Percentiles rank a stretch among this genome's conserved stretches.
Evolutionary conservation across 2,888 invertebrate genomes (phyloP).

Genomic region (Altica lythri): DNA sequence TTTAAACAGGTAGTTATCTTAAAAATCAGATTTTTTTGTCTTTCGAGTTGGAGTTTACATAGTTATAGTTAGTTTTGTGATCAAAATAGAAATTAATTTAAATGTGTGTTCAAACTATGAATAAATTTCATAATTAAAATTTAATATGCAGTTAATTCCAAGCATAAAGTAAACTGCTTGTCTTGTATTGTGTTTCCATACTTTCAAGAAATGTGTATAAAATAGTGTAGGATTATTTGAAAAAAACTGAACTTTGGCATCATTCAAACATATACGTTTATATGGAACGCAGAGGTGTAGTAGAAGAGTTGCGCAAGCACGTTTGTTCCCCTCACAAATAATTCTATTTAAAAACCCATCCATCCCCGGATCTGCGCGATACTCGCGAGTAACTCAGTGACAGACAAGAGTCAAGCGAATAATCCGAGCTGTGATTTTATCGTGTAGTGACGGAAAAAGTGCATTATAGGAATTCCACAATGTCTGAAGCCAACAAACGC

Average conservation of each 20-base stretch:
- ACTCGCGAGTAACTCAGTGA: slow-evolving; percentile 17
- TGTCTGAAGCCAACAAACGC: slow-evolving; percentile 82
- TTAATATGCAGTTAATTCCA: too few relatives aligned
- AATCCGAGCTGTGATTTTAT: slow-evolving; percentile 7
- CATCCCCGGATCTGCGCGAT: slow-evolving; percentile 36
- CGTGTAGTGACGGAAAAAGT: slow-evolving; percentile 19
- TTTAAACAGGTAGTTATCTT: too few relatives aligned
- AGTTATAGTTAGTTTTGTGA: too few relatives aligned
- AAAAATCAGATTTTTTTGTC: too few relatives aligned
- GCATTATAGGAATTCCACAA: slow-evolving; percentile 47
- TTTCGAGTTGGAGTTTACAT: too few relatives aligned
- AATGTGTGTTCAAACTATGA: too few relatives aligned
- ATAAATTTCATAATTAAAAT: too few relatives aligned
- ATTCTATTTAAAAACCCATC: slow-evolving; percentile 52
- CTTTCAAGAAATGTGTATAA: too few relatives aligned
- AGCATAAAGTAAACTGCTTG: too few relatives aligned
- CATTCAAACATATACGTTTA: not conserved
- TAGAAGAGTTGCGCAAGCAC: slow-evolving; percentile 46
- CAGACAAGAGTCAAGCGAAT: slow-evolving; percentile 10
- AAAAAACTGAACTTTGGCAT: slow-evolving; percentile 2
- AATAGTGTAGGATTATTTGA: too few relatives aligned
- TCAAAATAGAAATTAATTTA: too few relatives aligned
- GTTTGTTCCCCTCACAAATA: slow-evolving; percentile 42
- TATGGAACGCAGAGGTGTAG: slow-evolving; percentile 24
- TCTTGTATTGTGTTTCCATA: too few relatives aligned